Base-by-base conservation (phyloP, 2,797 vertebrate species). In the Betta splendens region DNA sequence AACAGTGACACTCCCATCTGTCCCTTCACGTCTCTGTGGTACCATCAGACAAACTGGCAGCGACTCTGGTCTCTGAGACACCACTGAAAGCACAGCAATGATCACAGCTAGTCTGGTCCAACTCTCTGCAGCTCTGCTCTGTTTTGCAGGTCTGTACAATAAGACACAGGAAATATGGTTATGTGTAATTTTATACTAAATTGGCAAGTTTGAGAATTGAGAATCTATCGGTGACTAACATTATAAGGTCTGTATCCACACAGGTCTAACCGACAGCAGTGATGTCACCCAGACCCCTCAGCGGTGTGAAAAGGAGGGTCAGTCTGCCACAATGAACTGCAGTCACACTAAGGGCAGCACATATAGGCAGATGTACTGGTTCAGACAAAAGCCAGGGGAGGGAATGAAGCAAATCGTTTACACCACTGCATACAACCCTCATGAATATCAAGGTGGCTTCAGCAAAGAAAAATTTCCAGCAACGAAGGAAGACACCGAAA, bases 321-420 rank as follows among this genome's bases (percentile, higher is more conserved):
- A 47, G 9, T 44, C 54, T 51, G 79, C 55, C 4, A 65, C 62
- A 0, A 71, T 87, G 11, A 11, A 69, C 29, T 90, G 87, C 65
- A 74, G n/a, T 2, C 85, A 89, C 2, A 78, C 16, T 1, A 80
- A 72, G 13, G 57, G 0, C 0, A 0, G 0, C 0, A 67, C 62
- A n/a, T 1, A 4, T 0, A 1, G 32, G 32, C 64, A 55, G 28
- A 89, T 89, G 85, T 86, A 85, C 23, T 89, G 87, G 85, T 89
- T 75, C 64, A 58, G 64, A 50, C 86, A 89, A 63, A 64, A 42
- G 1, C 69, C 64, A n/a, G 79, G 76, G 16, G 28, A 82, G 22
- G 12, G 9, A 1, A 85, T 87, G 57, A 67, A 64, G 36, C 69
- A 59, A 6, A 59, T 82, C 0, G 75, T 79, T 23, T 43, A 35